Percentiles rank a stretch among this genome's conserved stretches.
phyloP scores from a whole-genome alignment of 2,888 invertebrate genomes.

The Gortyna flavago region DNA sequence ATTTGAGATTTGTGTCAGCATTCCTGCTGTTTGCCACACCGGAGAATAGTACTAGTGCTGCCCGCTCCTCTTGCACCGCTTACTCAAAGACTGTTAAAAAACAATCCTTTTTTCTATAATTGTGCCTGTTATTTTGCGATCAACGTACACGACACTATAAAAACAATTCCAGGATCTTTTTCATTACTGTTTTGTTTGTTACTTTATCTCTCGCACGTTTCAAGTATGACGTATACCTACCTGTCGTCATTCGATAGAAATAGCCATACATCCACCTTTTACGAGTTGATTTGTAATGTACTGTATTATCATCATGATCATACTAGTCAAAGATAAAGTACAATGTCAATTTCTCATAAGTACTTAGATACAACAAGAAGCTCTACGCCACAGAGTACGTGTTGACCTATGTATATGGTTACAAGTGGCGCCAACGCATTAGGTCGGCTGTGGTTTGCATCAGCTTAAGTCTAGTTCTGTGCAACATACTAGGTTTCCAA shows the following conservation, averaged over 20 bases:
- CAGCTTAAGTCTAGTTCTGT: conserved; percentile 26
- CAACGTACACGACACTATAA: conserved; percentile 1
- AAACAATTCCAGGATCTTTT: conserved; percentile 34
- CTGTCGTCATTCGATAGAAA: conserved; percentile 44
- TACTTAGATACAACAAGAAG: conserved; percentile 15
- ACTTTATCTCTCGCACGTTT: conserved; percentile 40
- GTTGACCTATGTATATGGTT: conserved; percentile 46
- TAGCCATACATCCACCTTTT: conserved; percentile 31
- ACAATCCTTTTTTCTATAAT: not conserved
- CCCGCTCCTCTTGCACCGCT: not conserved
- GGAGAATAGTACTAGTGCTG: not conserved
- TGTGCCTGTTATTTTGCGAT: conserved; percentile 10
- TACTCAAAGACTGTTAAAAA: not conserved
- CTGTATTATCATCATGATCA: conserved; percentile 17
- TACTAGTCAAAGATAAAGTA: conserved; percentile 1
- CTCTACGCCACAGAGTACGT: conserved; percentile 40
- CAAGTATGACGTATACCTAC: conserved; percentile 39
- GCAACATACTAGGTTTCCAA: conserved; percentile 39
- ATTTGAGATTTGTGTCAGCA: conserved; percentile 29
- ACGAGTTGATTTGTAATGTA: conserved; percentile 28
- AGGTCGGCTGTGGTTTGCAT: conserved; percentile 48
- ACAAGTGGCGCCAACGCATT: conserved; percentile 56
- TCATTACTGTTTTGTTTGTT: conserved; percentile 38
- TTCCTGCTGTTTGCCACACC: not conserved
- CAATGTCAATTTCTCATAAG: conserved; percentile 18